Evolutionary conservation across 2,113 vertebrate species (phyloP).

Genomic region (Siniperca chuatsi): DNA sequence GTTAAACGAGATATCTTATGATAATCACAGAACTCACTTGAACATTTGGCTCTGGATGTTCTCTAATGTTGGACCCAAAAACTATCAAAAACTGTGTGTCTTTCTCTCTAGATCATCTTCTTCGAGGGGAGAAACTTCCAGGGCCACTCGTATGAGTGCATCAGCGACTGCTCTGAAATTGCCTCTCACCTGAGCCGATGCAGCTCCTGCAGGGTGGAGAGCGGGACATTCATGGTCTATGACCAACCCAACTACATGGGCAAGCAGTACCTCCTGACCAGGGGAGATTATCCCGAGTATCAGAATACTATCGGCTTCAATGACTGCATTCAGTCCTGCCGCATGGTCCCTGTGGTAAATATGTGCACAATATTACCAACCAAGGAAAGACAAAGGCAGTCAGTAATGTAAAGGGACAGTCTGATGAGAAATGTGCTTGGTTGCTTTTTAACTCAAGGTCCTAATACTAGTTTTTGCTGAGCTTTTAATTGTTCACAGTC

Average conservation of each 20-base stretch:
- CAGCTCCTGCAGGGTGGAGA: conserved; percentile 71
- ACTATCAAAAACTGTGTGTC: conserved; percentile 15
- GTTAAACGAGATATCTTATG: not conserved
- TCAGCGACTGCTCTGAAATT: conserved; percentile 70
- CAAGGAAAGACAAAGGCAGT: not conserved
- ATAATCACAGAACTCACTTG: not conserved
- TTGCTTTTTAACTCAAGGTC: not conserved
- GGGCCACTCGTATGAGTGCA: conserved; percentile 74
- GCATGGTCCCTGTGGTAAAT: conserved; percentile 72
- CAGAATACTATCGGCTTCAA: conserved; percentile 58
- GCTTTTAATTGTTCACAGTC: not conserved
- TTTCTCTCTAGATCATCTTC: conserved; percentile 71
- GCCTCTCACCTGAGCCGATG: conserved; percentile 68
- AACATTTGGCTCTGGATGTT: not conserved
- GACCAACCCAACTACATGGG: conserved; percentile 56
- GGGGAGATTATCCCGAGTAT: conserved; percentile 77
- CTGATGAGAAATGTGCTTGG: not conserved
- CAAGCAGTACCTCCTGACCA: conserved; percentile 73
- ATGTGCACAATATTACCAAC: not conserved
- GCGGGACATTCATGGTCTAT: conserved; percentile 72
- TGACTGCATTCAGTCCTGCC: conserved; percentile 80
- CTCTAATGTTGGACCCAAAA: conserved; percentile 13
- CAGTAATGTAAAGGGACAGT: not conserved
- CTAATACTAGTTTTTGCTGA: not conserved
- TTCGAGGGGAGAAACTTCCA: conserved; percentile 79